These are phyloP conservation scores for Chaetodon auriga DNA, from an alignment of 2,113 vertebrate genomes.

Conservation along the genomic window DNA sequence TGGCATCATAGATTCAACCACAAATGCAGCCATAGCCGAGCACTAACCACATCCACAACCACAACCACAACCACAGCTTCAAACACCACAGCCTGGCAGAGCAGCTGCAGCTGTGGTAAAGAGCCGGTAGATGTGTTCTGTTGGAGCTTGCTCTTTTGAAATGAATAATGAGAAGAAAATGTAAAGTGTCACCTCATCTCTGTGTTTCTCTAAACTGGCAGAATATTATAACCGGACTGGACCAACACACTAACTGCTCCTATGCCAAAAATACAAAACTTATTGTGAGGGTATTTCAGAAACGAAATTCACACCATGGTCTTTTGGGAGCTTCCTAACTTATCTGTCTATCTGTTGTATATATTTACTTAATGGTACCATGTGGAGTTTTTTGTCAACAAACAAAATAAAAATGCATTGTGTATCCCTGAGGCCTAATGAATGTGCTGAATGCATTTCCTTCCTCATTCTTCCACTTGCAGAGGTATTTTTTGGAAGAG, in stretches of 20 bases:
- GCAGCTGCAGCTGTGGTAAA: no score
- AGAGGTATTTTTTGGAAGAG: neutral
- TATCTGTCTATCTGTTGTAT: neutral
- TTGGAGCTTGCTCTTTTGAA: no score
- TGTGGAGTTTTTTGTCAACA: neutral
- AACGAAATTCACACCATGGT: no score
- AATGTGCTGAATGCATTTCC: neutral
- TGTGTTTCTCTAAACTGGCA: no score
- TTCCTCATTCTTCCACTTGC: neutral
- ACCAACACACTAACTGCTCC: neutral
- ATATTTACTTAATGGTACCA: neutral
- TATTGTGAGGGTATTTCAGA: neutral
- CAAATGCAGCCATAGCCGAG: no score
- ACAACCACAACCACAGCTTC: no score
- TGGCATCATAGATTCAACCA: no score
- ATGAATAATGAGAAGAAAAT: no score
- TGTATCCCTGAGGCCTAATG: neutral
- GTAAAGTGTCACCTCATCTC: neutral
- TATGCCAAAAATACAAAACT: neutral
- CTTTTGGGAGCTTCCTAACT: neutral
- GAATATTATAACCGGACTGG: neutral
- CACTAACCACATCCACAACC: no score
- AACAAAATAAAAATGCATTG: neutral
- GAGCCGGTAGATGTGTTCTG: no score
- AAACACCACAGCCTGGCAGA: no score